These are phyloP conservation scores for Uria aalge DNA, from an alignment of 2,113 vertebrate genomes.

Conservation along the genomic window DNA sequence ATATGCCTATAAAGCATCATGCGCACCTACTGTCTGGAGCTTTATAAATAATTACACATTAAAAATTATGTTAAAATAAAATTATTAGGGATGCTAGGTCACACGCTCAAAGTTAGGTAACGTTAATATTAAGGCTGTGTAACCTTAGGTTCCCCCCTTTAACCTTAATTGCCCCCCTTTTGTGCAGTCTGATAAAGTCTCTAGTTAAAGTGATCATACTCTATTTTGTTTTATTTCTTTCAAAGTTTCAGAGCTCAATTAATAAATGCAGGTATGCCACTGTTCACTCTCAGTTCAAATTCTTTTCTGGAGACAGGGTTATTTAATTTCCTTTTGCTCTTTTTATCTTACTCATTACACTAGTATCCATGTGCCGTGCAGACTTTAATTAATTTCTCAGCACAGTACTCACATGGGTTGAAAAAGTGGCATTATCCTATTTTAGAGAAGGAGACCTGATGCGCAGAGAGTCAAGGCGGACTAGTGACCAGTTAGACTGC, in stretches of 20 bases:
- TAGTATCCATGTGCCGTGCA: not conserved
- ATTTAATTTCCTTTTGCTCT: slow-evolving; percentile 4
- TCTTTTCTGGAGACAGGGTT: not conserved
- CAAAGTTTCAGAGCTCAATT: not conserved
- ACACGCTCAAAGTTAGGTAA: not conserved
- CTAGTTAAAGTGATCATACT: not conserved
- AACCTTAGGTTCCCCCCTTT: not conserved
- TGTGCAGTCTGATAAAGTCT: not conserved
- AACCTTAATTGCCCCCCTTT: not conserved
- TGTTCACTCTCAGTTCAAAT: not conserved
- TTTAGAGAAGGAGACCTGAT: not conserved
- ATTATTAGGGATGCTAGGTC: slow-evolving; percentile 17
- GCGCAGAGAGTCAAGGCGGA: not conserved
- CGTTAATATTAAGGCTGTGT: not conserved
- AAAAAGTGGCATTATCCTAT: not conserved
- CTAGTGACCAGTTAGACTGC: not conserved
- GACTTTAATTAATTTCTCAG: not conserved
- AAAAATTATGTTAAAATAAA: slow-evolving; percentile 45
- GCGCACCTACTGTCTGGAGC: slow-evolving; percentile 45
- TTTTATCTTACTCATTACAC: not conserved
- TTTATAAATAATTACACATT: slow-evolving; percentile 55
- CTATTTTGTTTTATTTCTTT: not conserved
- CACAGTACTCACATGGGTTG: not conserved
- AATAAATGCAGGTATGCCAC: not conserved
- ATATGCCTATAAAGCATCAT: slow-evolving; percentile 29